Evolutionary conservation across 1,140 invertebrate species (phyloP).

Genomic region (Ips typographus): DNA sequence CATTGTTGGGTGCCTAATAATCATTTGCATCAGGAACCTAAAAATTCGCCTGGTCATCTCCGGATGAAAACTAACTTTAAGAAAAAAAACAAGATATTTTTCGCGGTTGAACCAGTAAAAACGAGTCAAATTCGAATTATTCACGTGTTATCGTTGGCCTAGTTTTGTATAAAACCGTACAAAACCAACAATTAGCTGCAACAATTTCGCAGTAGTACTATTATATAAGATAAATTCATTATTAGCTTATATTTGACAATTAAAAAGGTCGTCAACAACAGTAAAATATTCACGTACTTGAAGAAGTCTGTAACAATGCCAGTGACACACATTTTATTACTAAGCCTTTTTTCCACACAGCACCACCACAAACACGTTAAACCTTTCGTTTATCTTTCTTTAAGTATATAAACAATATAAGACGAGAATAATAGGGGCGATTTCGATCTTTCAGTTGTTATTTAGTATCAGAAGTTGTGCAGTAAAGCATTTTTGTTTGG

Average conservation of each 20-base stretch:
- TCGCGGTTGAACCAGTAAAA: neutral
- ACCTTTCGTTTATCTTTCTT: conserved; percentile 9
- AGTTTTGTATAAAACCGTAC: neutral
- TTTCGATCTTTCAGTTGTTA: neutral
- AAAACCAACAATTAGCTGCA: neutral
- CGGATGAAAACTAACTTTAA: neutral
- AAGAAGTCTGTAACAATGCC: neutral
- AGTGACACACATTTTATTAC: neutral
- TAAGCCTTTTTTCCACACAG: conserved; percentile 8
- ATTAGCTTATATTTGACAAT: neutral
- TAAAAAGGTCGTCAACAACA: neutral
- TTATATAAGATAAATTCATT: neutral
- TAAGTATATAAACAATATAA: too few relatives aligned
- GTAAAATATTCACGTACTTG: neutral
- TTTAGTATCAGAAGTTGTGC: neutral
- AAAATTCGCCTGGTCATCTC: too few relatives aligned
- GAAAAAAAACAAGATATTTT: neutral
- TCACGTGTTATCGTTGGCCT: neutral
- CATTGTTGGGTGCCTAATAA: neutral
- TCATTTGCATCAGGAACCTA: neutral
- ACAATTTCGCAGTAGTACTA: neutral
- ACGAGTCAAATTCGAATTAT: conserved; percentile 1
- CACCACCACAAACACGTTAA: conserved; percentile 3
- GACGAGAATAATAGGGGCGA: conserved; percentile 5
- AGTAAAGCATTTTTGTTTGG: neutral